These are phyloP conservation scores for Andrena cerasifolii DNA, from an alignment of 1,140 invertebrate genomes.

Conservation along the genomic window DNA sequence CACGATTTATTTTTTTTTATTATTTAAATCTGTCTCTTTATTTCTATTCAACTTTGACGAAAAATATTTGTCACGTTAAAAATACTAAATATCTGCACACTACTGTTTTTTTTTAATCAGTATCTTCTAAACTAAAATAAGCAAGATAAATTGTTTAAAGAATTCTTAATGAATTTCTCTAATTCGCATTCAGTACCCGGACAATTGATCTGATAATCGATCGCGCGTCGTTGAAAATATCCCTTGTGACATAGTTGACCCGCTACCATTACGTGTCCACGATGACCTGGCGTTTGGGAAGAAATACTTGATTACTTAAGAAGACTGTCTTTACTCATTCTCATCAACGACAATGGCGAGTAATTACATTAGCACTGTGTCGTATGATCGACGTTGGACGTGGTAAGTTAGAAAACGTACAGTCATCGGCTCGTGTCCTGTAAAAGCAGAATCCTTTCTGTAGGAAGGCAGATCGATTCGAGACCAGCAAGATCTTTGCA, in stretches of 20 bases:
- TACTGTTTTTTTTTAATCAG: too few relatives aligned
- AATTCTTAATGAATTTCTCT: too few relatives aligned
- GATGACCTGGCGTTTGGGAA: conserved; percentile 4
- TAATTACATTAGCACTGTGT: conserved; percentile 53
- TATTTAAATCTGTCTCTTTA: too few relatives aligned
- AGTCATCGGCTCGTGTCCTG: conserved; percentile 49
- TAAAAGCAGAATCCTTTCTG: conserved; percentile 30
- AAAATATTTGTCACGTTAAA: too few relatives aligned
- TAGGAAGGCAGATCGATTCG: conserved; percentile 38
- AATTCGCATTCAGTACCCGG: too few relatives aligned
- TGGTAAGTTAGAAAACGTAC: conserved; percentile 33
- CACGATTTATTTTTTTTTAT: too few relatives aligned
- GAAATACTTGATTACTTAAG: conserved; percentile 15
- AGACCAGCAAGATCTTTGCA: conserved; percentile 39
- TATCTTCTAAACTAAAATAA: too few relatives aligned
- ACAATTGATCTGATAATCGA: too few relatives aligned
- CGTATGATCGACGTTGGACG: conserved; percentile 42
- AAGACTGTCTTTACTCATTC: conserved; percentile 4
- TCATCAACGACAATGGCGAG: conserved; percentile 34
- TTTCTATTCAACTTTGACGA: too few relatives aligned
- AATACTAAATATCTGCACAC: too few relatives aligned
- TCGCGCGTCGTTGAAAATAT: too few relatives aligned
- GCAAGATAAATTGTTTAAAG: too few relatives aligned
- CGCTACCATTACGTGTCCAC: not conserved
- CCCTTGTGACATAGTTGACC: not conserved